Evolutionary conservation across 2,888 invertebrate genomes (phyloP).

Genomic region (Plebejus anna): DNA sequence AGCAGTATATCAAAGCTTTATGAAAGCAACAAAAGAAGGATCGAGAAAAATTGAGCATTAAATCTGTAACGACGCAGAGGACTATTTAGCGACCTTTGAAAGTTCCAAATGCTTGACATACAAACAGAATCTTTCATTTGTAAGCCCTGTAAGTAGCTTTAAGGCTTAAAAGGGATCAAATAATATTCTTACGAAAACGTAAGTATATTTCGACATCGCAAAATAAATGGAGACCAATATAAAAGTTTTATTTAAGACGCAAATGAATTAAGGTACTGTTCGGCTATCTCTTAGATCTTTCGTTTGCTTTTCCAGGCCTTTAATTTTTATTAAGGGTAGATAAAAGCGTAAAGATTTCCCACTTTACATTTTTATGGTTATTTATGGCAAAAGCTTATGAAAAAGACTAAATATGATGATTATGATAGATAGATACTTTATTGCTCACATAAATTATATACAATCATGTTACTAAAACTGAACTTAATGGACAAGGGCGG

Average conservation of each 20-base stretch:
- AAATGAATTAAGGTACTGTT: slow-evolving; percentile 7
- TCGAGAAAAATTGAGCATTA: slow-evolving; percentile 4
- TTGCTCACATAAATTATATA: too few relatives aligned
- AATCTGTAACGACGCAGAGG: background rate
- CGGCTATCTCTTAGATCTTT: background rate
- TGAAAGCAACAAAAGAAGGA: background rate
- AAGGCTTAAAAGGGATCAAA: slow-evolving; percentile 22
- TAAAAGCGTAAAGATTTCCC: background rate
- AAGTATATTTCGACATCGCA: background rate
- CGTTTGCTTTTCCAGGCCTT: background rate
- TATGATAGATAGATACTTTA: too few relatives aligned
- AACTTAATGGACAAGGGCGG: too few relatives aligned
- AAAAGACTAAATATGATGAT: background rate
- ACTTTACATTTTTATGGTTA: background rate
- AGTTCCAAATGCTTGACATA: slow-evolving; percentile 5
- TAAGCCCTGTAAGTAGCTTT: slow-evolving; percentile 21
- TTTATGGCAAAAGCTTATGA: background rate
- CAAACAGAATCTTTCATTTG: background rate
- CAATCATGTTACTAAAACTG: too few relatives aligned
- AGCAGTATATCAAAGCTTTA: background rate
- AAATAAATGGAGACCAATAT: background rate
- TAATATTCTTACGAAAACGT: slow-evolving; percentile 17
- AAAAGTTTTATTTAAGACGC: slow-evolving; percentile 3
- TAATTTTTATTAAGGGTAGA: background rate
- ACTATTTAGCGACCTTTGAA: slow-evolving; percentile 13